Base-by-base conservation (phyloP, 2,113 vertebrate species). In the Oncorhynchus nerka region DNA sequence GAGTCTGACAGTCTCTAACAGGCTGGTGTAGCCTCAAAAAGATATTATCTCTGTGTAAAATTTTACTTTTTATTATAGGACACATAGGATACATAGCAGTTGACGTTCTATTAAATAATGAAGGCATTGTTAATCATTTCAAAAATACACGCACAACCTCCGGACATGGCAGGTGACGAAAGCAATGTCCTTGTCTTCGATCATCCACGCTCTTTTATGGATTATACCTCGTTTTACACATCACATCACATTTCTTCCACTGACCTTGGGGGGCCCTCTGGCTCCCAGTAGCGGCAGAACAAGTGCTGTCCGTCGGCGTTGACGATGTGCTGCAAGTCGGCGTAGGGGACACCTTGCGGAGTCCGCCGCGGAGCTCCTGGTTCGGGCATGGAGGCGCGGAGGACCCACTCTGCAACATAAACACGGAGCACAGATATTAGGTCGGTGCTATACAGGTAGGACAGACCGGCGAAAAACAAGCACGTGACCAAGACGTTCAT, bases 231-330 rank as follows among this genome's bases (percentile, higher is more conserved):
- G 59, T 62, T 62, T 22, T 62, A 62, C 20, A 62, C 20, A 62
- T 62, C n/a, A 48, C 49, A 16, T 24, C 73, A 32, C 4, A 1
- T 45, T 24, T 70, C 30, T 57, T 68, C n/a, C 71, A 91, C 96
- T 95, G 88, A 99, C 97, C 95, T 97, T 85, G 96, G 95, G 26
- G 92, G 80, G 22, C 80, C 79, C 5, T 77, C 76, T 22, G 97
- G 96, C 81, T 96, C 95, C 97, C 97, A 99, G 89, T 96, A 97
- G 86, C 94, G 96, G 91, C 97, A 98, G 94, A 97, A 99, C 84
- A 99, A 94, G 90, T 96, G 87, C 89, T 94, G 94, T 73, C 96
- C 97, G 0, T 98, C 96, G 15, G 93, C 94, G 69, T 98, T 99
- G 90, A 98, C 70, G 81, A 98, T 92, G 88, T 98, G 96, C 80